Conservation (phyloP, 1,140 invertebrate genomes). For the Solenopsis invicta region DNA sequence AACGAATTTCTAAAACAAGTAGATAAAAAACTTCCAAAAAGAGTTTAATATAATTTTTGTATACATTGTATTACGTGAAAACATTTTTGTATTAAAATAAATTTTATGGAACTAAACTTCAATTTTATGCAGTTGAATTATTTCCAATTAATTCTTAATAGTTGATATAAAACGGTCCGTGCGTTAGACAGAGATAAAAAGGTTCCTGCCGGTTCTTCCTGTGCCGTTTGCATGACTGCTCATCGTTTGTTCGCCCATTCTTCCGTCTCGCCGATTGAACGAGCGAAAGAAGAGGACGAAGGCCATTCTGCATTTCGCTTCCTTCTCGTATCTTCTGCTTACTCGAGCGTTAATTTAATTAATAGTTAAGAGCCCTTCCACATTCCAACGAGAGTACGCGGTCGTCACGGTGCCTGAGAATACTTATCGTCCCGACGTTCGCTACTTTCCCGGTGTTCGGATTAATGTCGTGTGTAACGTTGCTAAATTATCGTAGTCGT, state of each 20-base stretch:
- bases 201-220: not conserved
- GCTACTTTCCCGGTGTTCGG: conserved; percentile 19
- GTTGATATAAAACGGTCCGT: conserved; percentile 3
- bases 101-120: not conserved
- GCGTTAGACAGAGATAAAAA: conserved; percentile 14
- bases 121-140: not conserved
- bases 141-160: not conserved
- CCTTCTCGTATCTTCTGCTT: conserved; percentile 54
- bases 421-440: conserved; percentile 45
- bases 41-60: too few relatives aligned
- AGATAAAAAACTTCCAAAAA: not conserved
- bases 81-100: not conserved
- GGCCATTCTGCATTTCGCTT: conserved; percentile 41
- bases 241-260: conserved; percentile 30
- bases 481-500: conserved; percentile 40
- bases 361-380: conserved; percentile 53
- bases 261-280: conserved; percentile 49
- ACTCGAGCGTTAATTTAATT: conserved; percentile 68
- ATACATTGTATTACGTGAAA: conserved; percentile 1
- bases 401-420: conserved; percentile 40
- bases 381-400: conserved; percentile 55
- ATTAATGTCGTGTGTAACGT: conserved; percentile 50
- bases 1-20: not conserved
- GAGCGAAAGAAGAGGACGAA: not conserved
- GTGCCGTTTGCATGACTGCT: conserved; percentile 28